These are phyloP conservation scores for Atractosteus spatula DNA, from an alignment of 2,113 vertebrate species.

Conservation along the genomic window DNA sequence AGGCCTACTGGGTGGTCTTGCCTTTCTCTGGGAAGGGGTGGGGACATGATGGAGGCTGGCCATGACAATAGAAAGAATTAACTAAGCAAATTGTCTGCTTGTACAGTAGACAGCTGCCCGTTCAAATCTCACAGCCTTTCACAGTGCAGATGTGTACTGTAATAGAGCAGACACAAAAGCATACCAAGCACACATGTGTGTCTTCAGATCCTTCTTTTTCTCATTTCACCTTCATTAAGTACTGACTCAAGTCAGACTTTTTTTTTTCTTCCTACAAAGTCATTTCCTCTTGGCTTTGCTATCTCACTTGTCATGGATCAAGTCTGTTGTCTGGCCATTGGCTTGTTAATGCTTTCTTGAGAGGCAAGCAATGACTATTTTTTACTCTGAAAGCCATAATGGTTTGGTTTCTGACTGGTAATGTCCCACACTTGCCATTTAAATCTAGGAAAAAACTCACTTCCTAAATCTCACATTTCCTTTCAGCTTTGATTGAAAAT, in stretches of 20 bases:
- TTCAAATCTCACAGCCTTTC: conserved; percentile 5
- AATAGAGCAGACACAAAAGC: not conserved
- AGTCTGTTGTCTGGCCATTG: conserved; percentile 25
- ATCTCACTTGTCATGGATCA: conserved; percentile 26
- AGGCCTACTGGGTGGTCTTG: conserved; percentile 45
- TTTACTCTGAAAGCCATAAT: conserved; percentile 31
- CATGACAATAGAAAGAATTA: conserved; percentile 37
- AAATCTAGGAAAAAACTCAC: conserved; percentile 5
- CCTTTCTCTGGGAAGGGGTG: not conserved
- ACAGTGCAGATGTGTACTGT: not conserved
- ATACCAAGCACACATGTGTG: not conserved
- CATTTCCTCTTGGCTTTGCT: conserved; percentile 12
- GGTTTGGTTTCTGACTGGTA: conserved; percentile 24
- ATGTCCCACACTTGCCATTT: conserved; percentile 23
- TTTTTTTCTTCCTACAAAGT: conserved; percentile 17
- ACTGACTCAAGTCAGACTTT: not conserved
- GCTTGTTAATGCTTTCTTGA: conserved; percentile 30
- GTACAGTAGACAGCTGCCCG: conserved; percentile 39
- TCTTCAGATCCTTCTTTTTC: not conserved
- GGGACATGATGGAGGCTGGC: conserved; percentile 9
- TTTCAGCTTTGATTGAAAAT: not conserved
- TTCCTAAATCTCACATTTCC: conserved; percentile 5
- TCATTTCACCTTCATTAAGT: not conserved
- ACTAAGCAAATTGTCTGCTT: conserved; percentile 49
- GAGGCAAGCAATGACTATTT: conserved; percentile 29